Conservation (phyloP, 1,140 invertebrate genomes). For the Triops longicaudatus region DNA sequence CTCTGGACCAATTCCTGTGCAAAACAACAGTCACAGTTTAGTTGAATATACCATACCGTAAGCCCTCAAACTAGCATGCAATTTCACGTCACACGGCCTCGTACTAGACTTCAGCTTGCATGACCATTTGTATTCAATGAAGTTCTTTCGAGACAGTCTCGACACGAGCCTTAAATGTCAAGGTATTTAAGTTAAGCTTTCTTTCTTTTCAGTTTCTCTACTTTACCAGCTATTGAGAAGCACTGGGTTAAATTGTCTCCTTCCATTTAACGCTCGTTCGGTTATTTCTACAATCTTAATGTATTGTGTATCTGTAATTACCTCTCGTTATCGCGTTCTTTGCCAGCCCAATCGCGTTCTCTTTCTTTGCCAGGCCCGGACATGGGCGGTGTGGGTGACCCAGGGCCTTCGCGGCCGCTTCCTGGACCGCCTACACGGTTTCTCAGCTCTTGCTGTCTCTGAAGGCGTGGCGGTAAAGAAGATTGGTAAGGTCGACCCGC, state of each 20-base stretch:
- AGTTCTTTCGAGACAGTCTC: too few relatives aligned
- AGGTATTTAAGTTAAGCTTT: too few relatives aligned
- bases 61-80: too few relatives aligned
- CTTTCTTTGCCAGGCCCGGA: conserved; percentile 11
- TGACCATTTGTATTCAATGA: too few relatives aligned
- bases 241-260: too few relatives aligned
- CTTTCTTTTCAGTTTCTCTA: too few relatives aligned
- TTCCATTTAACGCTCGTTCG: not conserved
- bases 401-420: not conserved
- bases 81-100: too few relatives aligned
- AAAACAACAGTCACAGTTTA: not conserved
- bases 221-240: too few relatives aligned
- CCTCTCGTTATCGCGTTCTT: not conserved
- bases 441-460: conserved; percentile 31
- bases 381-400: conserved; percentile 19
- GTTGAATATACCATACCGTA: too few relatives aligned
- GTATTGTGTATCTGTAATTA: too few relatives aligned
- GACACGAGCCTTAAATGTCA: too few relatives aligned
- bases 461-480: conserved; percentile 16
- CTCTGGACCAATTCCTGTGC: not conserved
- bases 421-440: not conserved
- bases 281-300: not conserved
- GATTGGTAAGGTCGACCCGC: not conserved
- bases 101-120: too few relatives aligned
- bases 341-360: not conserved